Percentiles rank a stretch among this genome's conserved stretches.
These are phyloP conservation scores for Sardinella longiceps DNA, from an alignment of 2,797 vertebrate species.

Conservation along the genomic window DNA sequence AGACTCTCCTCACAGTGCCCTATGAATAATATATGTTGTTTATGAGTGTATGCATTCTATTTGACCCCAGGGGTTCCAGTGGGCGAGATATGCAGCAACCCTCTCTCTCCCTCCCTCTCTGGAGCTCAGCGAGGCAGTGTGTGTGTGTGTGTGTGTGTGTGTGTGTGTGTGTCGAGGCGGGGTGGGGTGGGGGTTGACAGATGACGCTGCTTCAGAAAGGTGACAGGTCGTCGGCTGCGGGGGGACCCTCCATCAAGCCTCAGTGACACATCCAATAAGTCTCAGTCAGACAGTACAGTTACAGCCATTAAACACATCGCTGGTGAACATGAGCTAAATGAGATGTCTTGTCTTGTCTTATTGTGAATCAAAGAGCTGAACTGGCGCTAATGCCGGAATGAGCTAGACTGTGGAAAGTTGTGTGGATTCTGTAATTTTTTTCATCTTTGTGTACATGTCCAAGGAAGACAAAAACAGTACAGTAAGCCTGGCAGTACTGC, in stretches of 20 bases:
- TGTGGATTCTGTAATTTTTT: too few species aligned
- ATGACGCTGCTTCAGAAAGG: conserved; percentile 68
- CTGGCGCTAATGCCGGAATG: too few species aligned
- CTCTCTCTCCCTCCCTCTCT: conserved; percentile 63
- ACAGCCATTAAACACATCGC: conserved; percentile 48
- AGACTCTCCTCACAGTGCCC: conserved; percentile 69
- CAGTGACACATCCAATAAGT: conserved; percentile 79
- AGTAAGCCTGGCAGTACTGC: too few species aligned
- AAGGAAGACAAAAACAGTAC: too few species aligned
- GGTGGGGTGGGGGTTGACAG: conserved; percentile 61
- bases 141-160: too few species aligned
- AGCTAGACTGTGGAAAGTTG: neutral
- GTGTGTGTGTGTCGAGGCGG: neutral
- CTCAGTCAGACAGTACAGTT: conserved; percentile 42
- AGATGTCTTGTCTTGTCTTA: neutral
- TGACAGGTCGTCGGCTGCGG: conserved; percentile 67
- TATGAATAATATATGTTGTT: conserved; percentile 87
- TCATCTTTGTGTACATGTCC: too few species aligned
- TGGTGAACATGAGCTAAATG: neutral
- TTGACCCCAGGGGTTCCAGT: conserved; percentile 82
- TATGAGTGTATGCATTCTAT: conserved; percentile 86
- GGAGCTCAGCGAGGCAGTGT: conserved; percentile 42
- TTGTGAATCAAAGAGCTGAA: neutral
- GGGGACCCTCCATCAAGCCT: conserved; percentile 75
- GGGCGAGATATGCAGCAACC: conserved; percentile 67